Evolutionary conservation across 2,797 vertebrate species (phyloP), one percentile per base, ranked within the genome.

Genomic region (Rhodeus uyekii): DNA sequence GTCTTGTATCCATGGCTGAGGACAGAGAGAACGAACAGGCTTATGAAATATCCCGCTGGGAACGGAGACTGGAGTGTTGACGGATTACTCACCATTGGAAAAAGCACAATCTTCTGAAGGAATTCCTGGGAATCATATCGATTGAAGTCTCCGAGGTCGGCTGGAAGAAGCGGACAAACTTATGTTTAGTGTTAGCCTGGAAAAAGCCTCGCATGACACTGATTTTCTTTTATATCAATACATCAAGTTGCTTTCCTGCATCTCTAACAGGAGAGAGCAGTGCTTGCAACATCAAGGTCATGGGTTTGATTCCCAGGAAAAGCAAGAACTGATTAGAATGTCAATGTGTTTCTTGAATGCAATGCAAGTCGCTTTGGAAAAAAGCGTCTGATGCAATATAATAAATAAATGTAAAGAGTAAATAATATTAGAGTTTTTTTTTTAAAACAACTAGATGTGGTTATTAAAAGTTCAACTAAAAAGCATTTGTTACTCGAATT

Each of bases 41-140:
- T 68, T 13, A 72, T 16, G 24, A 16, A 58, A 58, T 5, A 38
- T 68, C 3, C 12, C 38, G 38, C 55, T 18, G 22, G 3, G 2
- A 55, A 60, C 22, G 36, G 22, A 55, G 19, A 53, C 58, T 9
- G n/a, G 29, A 55, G 46, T 34, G 1, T 36, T 39, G 42, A 63
- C 6, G 13, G 82, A 63, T 34, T 6, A 80, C 97, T 96, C 95
- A 99, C 98, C 91, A 99, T 97, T 69, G 98, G 98, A 88, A 99
- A 96, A 81, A 99, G 95, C 86, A 95, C 96, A 92, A 97, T 98
- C 92, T 98, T 97, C 92, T 98, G 96, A 42, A 98, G 96, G 90
- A 99, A 99, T 77, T 99, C 98, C 88, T 98, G 97, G 68, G 98
- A 99, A 89, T 99, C 97, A 94, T 97, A 98, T 48, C 96, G 96